These are phyloP conservation scores for Plectropomus leopardus DNA, from an alignment of 2,113 vertebrate species.

Conservation along the genomic window DNA sequence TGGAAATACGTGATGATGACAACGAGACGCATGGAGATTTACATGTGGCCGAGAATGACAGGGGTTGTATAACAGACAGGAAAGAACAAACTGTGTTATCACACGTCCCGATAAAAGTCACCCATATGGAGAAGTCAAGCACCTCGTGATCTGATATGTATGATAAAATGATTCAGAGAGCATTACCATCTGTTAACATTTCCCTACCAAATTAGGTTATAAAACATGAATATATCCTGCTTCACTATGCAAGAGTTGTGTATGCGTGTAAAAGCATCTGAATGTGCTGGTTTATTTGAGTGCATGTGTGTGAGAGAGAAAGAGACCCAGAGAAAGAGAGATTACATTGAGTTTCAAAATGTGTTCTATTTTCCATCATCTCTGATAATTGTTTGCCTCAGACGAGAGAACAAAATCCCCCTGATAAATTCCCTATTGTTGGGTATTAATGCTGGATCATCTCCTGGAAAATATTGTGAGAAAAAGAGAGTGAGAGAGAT, in stretches of 20 bases:
- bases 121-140: slow-evolving; percentile 42
- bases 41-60: slow-evolving; percentile 35
- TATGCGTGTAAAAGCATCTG: slow-evolving; percentile 9
- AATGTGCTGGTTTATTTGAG: neutral
- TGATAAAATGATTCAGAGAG: slow-evolving; percentile 27
- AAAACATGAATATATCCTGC: slow-evolving; percentile 41
- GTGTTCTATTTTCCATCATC: slow-evolving; percentile 55
- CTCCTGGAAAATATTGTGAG: slow-evolving; percentile 73
- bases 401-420: slow-evolving; percentile 62
- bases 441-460: slow-evolving; percentile 76
- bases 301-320: neutral
- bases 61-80: slow-evolving; percentile 37
- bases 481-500: neutral
- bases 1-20: neutral
- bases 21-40: slow-evolving; percentile 8
- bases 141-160: slow-evolving; percentile 28
- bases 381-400: slow-evolving; percentile 69
- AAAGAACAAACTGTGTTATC: slow-evolving; percentile 51
- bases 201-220: slow-evolving; percentile 52
- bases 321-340: slow-evolving; percentile 21
- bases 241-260: neutral
- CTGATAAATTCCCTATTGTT: slow-evolving; percentile 71
- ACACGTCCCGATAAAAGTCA: slow-evolving; percentile 46
- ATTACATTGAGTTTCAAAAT: slow-evolving; percentile 58
- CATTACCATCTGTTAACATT: slow-evolving; percentile 37